These are phyloP conservation scores for Lasioglossum malachurum DNA, from an alignment of 2,888 invertebrate genomes.

Conservation along the genomic window DNA sequence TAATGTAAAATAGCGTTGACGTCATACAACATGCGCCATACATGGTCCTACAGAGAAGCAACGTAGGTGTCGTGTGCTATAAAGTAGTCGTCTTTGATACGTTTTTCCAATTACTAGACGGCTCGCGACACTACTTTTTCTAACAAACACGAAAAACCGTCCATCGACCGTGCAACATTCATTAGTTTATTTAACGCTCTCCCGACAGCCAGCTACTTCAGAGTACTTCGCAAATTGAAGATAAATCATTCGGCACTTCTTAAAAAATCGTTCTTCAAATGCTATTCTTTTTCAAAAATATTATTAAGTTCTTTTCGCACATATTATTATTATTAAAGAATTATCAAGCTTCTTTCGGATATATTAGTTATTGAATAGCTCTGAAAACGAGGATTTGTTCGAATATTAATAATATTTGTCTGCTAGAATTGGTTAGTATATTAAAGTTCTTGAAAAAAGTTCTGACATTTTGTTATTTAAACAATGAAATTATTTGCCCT, in stretches of 20 bases:
- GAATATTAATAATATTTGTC: no score
- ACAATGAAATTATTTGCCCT: no score
- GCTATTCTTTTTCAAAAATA: no score
- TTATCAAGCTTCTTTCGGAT: no score
- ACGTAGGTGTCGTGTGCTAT: slow-evolving; percentile 82
- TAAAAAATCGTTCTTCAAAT: background rate
- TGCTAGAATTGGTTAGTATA: no score
- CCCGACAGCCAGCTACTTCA: background rate
- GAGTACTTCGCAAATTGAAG: background rate
- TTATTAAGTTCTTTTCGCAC: no score
- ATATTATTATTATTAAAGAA: no score
- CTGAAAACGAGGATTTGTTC: no score
- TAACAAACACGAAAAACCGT: slow-evolving; percentile 16
- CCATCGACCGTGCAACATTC: background rate
- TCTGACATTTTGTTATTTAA: no score
- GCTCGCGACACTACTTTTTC: slow-evolving; percentile 39
- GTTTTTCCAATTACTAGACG: slow-evolving; percentile 68
- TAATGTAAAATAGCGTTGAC: slow-evolving; percentile 83
- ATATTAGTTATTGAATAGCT: no score
- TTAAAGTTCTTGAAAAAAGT: no score
- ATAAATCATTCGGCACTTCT: background rate
- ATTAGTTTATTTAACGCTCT: background rate
- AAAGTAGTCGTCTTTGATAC: slow-evolving; percentile 78
- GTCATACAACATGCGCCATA: slow-evolving; percentile 80
- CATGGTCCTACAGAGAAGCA: slow-evolving; percentile 79